Conservation (phyloP, 2,113 vertebrate genomes). For the Steatornis caripensis region DNA sequence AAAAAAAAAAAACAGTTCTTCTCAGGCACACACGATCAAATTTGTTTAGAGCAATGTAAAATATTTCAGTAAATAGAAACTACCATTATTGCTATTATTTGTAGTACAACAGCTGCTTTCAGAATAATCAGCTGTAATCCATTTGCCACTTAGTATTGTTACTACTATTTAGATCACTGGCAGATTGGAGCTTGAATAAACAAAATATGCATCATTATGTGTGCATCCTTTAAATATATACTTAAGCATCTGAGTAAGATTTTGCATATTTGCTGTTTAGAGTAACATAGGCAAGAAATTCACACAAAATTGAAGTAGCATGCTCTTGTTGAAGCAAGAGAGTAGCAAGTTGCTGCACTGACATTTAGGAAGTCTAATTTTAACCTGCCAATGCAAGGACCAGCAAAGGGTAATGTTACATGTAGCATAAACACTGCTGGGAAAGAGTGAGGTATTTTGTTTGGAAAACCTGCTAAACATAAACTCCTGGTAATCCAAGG, state of each 20-base stretch:
- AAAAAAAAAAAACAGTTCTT: background rate
- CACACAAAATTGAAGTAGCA: background rate
- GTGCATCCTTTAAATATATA: background rate
- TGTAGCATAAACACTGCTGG: background rate
- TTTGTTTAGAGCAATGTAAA: background rate
- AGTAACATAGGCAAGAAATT: background rate
- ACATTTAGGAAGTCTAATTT: constrained; percentile 65
- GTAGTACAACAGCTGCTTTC: background rate
- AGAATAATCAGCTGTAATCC: background rate
- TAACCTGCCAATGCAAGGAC: background rate
- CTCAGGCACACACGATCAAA: background rate
- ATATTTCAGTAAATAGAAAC: background rate
- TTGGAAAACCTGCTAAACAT: constrained; percentile 39
- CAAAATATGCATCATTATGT: background rate
- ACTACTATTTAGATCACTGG: background rate
- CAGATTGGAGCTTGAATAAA: background rate
- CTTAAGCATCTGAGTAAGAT: background rate
- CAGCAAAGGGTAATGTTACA: constrained; percentile 38
- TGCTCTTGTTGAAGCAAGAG: background rate
- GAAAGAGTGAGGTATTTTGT: constrained; percentile 6
- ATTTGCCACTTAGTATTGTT: background rate
- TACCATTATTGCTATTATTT: background rate
- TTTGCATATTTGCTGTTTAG: background rate
- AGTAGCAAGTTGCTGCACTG: constrained; percentile 1
- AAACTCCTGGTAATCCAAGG: constrained; percentile 40